phyloP scores from a whole-genome alignment of 2,797 vertebrate species.

The Channa striata region DNA sequence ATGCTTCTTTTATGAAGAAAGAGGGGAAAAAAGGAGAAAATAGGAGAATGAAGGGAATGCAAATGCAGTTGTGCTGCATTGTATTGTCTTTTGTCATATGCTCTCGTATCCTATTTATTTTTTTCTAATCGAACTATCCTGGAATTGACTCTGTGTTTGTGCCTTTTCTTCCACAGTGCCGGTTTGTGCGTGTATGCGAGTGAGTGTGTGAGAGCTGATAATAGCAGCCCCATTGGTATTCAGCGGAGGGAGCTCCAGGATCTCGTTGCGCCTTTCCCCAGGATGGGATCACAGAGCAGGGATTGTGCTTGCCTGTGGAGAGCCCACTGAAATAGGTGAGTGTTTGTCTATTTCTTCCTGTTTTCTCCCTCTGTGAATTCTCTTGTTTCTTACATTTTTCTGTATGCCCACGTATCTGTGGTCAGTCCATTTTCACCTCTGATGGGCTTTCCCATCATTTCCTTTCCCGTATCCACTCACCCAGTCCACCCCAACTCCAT shows the following conservation, averaged over 20 bases:
- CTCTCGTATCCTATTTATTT: conserved; percentile 21
- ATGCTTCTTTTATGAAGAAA: conserved; percentile 61
- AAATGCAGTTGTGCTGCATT: conserved; percentile 62
- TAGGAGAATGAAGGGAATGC: conserved; percentile 35
- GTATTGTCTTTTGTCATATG: conserved; percentile 38
- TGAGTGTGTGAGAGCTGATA: conserved; percentile 75
- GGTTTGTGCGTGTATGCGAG: conserved; percentile 58
- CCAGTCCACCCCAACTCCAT: conserved; percentile 30
- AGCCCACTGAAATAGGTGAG: conserved; percentile 81
- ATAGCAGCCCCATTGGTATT: conserved; percentile 87
- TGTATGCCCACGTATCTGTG: conserved; percentile 28
- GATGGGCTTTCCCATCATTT: conserved; percentile 45
- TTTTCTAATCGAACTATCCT: conserved; percentile 51
- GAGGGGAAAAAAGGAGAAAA: conserved; percentile 31
- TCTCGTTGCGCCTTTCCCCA: conserved; percentile 83
- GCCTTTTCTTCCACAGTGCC: conserved; percentile 69
- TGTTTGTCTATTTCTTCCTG: conserved; percentile 55
- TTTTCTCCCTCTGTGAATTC: conserved; percentile 36
- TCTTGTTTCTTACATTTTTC: conserved; percentile 28
- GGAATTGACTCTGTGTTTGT: conserved; percentile 70
- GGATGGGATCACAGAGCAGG: conserved; percentile 87
- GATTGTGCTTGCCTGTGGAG: conserved; percentile 85
- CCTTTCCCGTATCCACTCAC: conserved; percentile 42
- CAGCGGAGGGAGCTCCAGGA: conserved; percentile 82
- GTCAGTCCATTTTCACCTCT: conserved; percentile 35